Conservation (phyloP, 2,797 vertebrate species). For the Coluber constrictor region DNA sequence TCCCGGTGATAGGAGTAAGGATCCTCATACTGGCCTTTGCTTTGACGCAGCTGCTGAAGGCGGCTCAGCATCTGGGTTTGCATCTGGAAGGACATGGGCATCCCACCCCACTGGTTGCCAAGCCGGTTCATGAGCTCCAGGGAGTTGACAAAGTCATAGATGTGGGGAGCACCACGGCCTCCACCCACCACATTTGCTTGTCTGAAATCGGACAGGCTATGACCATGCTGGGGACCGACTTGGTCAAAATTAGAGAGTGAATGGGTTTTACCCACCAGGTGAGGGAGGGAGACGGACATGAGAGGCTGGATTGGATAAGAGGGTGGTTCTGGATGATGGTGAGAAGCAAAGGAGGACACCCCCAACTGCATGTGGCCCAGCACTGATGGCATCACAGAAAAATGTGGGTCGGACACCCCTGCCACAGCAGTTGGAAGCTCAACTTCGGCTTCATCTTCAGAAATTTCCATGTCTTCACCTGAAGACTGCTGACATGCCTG, state of each 20-base stretch:
- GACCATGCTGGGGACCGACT: conserved; percentile 63
- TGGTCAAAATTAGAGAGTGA: conserved; percentile 62
- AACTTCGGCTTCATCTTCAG: conserved; percentile 81
- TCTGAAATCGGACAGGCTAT: conserved; percentile 29
- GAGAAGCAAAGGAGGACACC: conserved; percentile 26
- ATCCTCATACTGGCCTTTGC: conserved; percentile 72
- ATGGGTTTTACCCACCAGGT: conserved; percentile 57
- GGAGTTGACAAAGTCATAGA: conserved; percentile 84
- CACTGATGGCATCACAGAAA: conserved; percentile 54
- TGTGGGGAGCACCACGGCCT: conserved; percentile 68
- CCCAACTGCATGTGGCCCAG: conserved; percentile 33
- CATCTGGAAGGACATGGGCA: conserved; percentile 93
- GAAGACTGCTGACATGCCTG: conserved; percentile 85
- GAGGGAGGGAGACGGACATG: conserved; percentile 72
- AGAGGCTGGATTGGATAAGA: conserved; percentile 79
- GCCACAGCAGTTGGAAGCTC: conserved; percentile 36
- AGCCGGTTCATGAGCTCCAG: conserved; percentile 85
- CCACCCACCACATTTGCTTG: conserved; percentile 64
- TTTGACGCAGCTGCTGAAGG: conserved; percentile 82
- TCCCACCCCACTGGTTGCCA: conserved; percentile 83
- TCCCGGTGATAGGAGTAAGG: conserved; percentile 61
- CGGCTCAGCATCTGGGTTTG: conserved; percentile 92
- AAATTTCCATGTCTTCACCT: conserved; percentile 95
- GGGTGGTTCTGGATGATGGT: conserved; percentile 44
- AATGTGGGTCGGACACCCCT: conserved; percentile 24